A percentile compares a stretch with the other conserved stretches of the same genome.
phyloP scores from a whole-genome alignment of 1,140 invertebrate species.

The Papilio aristodemus region DNA sequence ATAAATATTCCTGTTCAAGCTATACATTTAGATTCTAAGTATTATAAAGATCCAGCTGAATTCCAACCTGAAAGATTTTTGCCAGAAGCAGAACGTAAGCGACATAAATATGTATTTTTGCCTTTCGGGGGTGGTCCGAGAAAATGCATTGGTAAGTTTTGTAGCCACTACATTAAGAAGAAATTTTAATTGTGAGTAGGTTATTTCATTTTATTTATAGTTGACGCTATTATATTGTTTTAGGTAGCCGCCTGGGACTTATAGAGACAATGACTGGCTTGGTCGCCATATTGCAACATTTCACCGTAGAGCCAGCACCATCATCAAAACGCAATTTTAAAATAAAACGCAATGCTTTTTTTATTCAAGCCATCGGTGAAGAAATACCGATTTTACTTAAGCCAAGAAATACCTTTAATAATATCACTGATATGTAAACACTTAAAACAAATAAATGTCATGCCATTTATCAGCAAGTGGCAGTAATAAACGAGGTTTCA shows the following conservation, averaged over 20 bases:
- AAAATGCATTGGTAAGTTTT: slow-evolving; percentile 11
- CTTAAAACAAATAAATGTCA: too few relatives aligned
- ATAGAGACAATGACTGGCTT: slow-evolving; percentile 14
- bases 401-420: not conserved
- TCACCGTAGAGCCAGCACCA: slow-evolving; percentile 5
- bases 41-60: slow-evolving; percentile 16
- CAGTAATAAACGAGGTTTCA: too few relatives aligned
- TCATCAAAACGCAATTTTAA: slow-evolving; percentile 11
- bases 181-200: not conserved
- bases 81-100: slow-evolving; percentile 12
- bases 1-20: slow-evolving; percentile 40
- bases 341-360: slow-evolving; percentile 6
- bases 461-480: too few relatives aligned
- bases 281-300: slow-evolving; percentile 11
- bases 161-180: too few relatives aligned
- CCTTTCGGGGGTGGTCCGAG: slow-evolving; percentile 17
- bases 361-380: slow-evolving; percentile 13
- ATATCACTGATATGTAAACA: too few relatives aligned
- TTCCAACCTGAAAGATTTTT: slow-evolving; percentile 16
- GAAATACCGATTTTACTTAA: slow-evolving; percentile 14
- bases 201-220: not conserved
- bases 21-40: slow-evolving; percentile 16
- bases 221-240: not conserved
- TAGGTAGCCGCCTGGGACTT: slow-evolving; percentile 13
- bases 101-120: slow-evolving; percentile 22